Evolutionary conservation across 2,113 vertebrate species (phyloP).

Genomic region (Oryzias javanicus): DNA sequence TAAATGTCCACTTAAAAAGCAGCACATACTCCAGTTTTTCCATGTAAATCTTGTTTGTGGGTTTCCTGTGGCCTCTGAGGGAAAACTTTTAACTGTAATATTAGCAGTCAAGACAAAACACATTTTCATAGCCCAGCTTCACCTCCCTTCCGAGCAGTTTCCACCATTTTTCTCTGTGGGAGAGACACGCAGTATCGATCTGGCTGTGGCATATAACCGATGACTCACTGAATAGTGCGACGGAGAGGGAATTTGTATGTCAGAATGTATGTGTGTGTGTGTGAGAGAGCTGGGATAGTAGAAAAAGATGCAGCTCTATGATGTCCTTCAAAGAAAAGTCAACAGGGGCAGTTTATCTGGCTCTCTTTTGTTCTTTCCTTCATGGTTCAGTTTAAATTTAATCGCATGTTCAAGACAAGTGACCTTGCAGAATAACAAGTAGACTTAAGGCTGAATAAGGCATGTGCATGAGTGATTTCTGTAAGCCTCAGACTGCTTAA

Average conservation of each 20-base stretch:
- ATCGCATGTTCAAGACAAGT: conserved; percentile 8
- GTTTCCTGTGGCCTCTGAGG: conserved; percentile 17
- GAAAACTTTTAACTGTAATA: conserved; percentile 35
- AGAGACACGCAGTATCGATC: conserved; percentile 60
- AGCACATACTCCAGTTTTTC: conserved; percentile 25
- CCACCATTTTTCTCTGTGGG: conserved; percentile 35
- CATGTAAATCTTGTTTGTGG: conserved; percentile 18
- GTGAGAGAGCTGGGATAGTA: not conserved
- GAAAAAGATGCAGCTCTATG: conserved; percentile 1
- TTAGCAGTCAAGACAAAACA: conserved; percentile 44
- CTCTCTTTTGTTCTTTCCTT: conserved; percentile 4
- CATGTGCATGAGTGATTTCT: not conserved
- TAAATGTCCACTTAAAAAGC: not conserved
- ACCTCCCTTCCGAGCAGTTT: conserved; percentile 41
- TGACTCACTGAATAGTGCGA: conserved; percentile 52
- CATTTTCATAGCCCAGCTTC: conserved; percentile 50
- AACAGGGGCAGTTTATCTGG: conserved; percentile 2
- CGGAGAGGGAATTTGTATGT: conserved; percentile 16
- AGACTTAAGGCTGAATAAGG: conserved; percentile 8
- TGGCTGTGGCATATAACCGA: conserved; percentile 56
- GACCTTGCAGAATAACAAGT: conserved; percentile 19
- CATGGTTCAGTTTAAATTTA: conserved; percentile 10
- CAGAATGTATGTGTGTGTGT: conserved; percentile 8
- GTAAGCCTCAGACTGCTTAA: not conserved
- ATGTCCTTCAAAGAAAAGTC: conserved; percentile 32